Percentiles rank a stretch among this genome's conserved stretches.
Evolutionary conservation across 2,888 invertebrate genomes (phyloP).

Genomic region (Amphimallon solstitiale): DNA sequence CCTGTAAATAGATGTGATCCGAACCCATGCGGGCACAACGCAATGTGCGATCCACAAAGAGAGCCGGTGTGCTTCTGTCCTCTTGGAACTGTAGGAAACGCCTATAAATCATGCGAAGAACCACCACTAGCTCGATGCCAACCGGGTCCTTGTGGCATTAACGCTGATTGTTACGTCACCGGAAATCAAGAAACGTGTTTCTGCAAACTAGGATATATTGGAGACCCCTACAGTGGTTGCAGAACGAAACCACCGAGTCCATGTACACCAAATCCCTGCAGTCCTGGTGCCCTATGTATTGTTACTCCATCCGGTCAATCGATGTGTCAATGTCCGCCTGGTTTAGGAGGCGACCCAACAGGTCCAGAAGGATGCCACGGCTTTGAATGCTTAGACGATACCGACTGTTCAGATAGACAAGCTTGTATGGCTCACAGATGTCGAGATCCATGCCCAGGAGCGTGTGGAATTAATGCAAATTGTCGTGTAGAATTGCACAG

Average conservation of each 20-base stretch:
- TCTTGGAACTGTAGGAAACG: constrained; percentile 83
- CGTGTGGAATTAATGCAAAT: constrained; percentile 79
- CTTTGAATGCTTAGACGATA: constrained; percentile 83
- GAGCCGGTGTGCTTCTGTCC: constrained; percentile 88
- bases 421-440: constrained; percentile 86
- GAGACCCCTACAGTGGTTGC: constrained; percentile 85
- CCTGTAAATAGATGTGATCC: constrained; percentile 84
- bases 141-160: constrained; percentile 84
- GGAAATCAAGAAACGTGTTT: constrained; percentile 86
- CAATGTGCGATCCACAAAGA: constrained; percentile 81
- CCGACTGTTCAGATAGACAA: constrained; percentile 77
- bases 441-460: constrained; percentile 83
- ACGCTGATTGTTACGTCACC: constrained; percentile 86
- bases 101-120: constrained; percentile 78
- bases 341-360: constrained; percentile 81
- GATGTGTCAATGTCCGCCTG: constrained; percentile 78
- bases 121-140: constrained; percentile 73
- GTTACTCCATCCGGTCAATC: constrained; percentile 73
- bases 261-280: constrained; percentile 84
- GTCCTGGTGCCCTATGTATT: constrained; percentile 79
- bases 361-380: constrained; percentile 77
- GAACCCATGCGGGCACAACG: constrained; percentile 81
- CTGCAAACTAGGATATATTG: constrained; percentile 78
- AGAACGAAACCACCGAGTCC: constrained; percentile 73
- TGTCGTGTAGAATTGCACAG: constrained; percentile 83